A percentile compares a stretch with the other conserved stretches of the same genome.
Evolutionary conservation across 2,113 vertebrate genomes (phyloP).

Genomic region (Rostratula benghalensis): DNA sequence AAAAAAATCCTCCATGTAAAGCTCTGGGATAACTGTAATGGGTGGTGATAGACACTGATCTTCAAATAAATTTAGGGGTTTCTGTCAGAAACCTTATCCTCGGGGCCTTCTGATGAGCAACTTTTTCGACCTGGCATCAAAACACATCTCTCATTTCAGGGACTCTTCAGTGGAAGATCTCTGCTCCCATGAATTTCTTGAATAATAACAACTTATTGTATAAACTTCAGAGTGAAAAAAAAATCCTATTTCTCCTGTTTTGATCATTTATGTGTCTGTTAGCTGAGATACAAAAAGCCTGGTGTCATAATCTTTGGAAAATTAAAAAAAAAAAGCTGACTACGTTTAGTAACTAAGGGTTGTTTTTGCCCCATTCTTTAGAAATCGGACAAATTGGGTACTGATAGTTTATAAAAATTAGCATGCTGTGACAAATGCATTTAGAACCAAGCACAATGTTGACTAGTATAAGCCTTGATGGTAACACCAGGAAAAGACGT

Average conservation of each 20-base stretch:
- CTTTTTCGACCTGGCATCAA: not conserved
- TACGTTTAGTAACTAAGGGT: not conserved
- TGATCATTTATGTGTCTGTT: not conserved
- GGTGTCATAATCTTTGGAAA: not conserved
- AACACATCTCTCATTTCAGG: not conserved
- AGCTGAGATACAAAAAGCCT: not conserved
- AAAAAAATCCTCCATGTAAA: not conserved
- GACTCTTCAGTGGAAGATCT: not conserved
- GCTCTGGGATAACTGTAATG: not conserved
- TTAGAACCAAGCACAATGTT: not conserved
- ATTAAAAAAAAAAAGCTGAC: not conserved
- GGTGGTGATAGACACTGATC: not conserved
- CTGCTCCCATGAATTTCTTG: not conserved
- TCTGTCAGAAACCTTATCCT: not conserved
- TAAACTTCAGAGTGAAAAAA: not conserved
- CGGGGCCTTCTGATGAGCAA: not conserved
- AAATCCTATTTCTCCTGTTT: not conserved
- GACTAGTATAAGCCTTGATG: not conserved
- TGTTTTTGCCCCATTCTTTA: not conserved
- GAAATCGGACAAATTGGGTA: not conserved
- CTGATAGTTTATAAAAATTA: not conserved
- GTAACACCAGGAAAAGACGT: not conserved
- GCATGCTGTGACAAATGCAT: not conserved
- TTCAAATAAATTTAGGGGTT: not conserved
- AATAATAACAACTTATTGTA: not conserved